phyloP scores from a whole-genome alignment of 2,113 vertebrate genomes.

The Lepisosteus oculatus region DNA sequence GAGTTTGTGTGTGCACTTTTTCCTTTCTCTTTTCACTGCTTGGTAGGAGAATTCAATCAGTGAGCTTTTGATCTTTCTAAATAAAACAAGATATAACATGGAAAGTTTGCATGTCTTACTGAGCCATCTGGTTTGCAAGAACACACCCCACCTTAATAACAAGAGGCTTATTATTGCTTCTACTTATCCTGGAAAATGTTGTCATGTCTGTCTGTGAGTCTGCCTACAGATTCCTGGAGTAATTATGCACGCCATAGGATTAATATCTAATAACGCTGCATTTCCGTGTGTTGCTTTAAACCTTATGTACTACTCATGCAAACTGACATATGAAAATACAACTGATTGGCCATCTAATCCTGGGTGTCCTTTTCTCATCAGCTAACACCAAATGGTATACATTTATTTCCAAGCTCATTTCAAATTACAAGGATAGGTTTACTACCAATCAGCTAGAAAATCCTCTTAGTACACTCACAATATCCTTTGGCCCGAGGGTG shows the following conservation, averaged over 20 bases:
- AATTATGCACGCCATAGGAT: slow-evolving; percentile 27
- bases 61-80: slow-evolving; percentile 5
- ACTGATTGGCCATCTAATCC: background rate
- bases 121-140: slow-evolving; percentile 19
- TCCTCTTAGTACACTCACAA: background rate
- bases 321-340: background rate
- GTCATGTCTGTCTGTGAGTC: slow-evolving; percentile 36
- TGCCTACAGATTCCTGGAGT: slow-evolving; percentile 23
- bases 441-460: background rate
- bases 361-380: background rate
- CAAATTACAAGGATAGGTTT: slow-evolving; percentile 2
- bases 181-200: slow-evolving; percentile 31
- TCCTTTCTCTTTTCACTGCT: background rate
- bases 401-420: background rate
- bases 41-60: slow-evolving; percentile 16
- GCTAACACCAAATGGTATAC: background rate
- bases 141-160: slow-evolving; percentile 27
- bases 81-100: slow-evolving; percentile 18
- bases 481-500: background rate
- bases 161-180: slow-evolving; percentile 21
- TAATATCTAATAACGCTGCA: slow-evolving; percentile 25
- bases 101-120: slow-evolving; percentile 20
- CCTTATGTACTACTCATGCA: background rate
- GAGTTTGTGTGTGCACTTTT: background rate
- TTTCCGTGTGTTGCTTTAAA: background rate